Base-by-base conservation (phyloP, 2,113 vertebrate genomes). In the Prunella fulvescens region DNA sequence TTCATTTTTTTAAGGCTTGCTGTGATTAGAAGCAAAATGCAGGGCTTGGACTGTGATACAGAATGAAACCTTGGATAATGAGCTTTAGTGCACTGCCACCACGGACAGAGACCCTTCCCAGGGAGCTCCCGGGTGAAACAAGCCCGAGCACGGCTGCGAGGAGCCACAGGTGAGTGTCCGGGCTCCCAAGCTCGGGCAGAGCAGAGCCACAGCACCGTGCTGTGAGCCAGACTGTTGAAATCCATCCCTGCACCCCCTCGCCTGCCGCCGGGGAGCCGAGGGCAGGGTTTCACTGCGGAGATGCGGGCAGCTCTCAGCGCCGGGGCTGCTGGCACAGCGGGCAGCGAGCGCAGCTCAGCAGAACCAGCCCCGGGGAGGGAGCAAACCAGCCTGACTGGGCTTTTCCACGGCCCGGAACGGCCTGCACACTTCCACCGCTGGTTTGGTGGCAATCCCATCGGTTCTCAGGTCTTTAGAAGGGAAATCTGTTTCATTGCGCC, bases 231-330 rank as follows among this genome's bases (percentile, higher is more conserved):
- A 5, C 5, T 14, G 20, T n/a, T 72, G 26, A 22, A 62, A 71
- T 9, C 29, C 18, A 10, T 11, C 16, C 1, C 9, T 11, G 16
- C 1, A 0, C 33, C 44, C 20, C 56, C 51, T 29, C 2, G 1
- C 5, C 8, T 3, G 9, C 5, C 19, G 66, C 65, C 19, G 14
- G 9, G 1, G 20, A 53, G 40, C n/a, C 76, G 15, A 33, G 39
- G 33, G 39, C 54, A 22, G 6, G 22, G 33, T 74, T 61, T 45
- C 60, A 6, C 69, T 6, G 44, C 17, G 51, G 73, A 23, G 25
- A 29, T 2, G 8, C 6, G 42, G 47, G 50, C 58, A 33, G 29
- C 26, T 9, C 14, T 4, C 62, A 45, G 10, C 47, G 39, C 3
- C 3, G 13, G 8, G 19, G 39, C 67, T 81, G 92, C 93, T 95